These are phyloP conservation scores for Dendrocincla tyrannina DNA, from an alignment of 2,797 vertebrate species.

Conservation along the genomic window DNA sequence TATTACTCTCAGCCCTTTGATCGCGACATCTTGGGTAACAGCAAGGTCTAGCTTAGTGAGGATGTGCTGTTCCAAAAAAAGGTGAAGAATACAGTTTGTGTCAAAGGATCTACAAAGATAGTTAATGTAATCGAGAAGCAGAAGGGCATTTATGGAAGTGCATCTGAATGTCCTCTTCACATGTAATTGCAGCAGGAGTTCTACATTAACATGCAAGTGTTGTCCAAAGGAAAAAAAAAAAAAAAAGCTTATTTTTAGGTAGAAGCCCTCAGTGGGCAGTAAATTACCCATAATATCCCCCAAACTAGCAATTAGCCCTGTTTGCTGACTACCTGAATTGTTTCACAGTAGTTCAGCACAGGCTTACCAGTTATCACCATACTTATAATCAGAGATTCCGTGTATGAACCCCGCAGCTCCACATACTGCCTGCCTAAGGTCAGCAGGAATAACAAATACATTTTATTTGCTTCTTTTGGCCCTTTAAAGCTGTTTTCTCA, in stretches of 20 bases:
- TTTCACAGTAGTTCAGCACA: conserved; percentile 59
- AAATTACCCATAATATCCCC: conserved; percentile 71
- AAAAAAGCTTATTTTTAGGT: conserved; percentile 59
- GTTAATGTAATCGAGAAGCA: conserved; percentile 29
- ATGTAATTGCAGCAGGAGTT: conserved; percentile 34
- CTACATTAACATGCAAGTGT: conserved; percentile 54
- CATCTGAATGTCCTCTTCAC: conserved; percentile 25
- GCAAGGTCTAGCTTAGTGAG: neutral
- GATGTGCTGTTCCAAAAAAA: neutral
- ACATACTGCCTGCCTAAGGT: neutral
- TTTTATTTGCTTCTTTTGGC: conserved; percentile 31
- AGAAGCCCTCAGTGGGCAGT: conserved; percentile 57
- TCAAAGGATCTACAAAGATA: conserved; percentile 30
- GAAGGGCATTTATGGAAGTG: conserved; percentile 51
- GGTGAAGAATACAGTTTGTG: conserved; percentile 11
- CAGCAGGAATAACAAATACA: conserved; percentile 29
- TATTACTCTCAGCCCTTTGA: conserved; percentile 51
- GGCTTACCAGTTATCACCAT: conserved; percentile 53
- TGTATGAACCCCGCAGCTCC: neutral
- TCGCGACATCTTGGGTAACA: conserved; percentile 30
- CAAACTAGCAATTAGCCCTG: conserved; percentile 65
- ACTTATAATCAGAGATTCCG: conserved; percentile 44
- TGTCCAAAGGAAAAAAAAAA: neutral
- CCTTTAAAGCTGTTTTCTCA: conserved; percentile 9
- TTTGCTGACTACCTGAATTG: conserved; percentile 69